Base-by-base conservation (phyloP, 30 jellyfish, hydroid and myxozoan genomes). In the Phacellophora camtschatica region DNA sequence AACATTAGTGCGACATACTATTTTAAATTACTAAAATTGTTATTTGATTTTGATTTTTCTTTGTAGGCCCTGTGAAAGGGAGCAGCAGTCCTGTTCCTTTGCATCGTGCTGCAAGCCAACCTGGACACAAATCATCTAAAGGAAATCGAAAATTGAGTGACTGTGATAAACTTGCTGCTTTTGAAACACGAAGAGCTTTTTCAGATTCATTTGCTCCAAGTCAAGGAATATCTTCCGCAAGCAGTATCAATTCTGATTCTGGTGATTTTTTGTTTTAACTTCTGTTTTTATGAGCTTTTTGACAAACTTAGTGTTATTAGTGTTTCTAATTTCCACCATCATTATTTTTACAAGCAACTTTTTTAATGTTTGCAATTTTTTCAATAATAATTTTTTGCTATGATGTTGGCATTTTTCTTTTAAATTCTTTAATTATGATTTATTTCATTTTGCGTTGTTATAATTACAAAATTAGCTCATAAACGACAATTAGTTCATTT, bases 51-150 rank as follows among this genome's bases (percentile, higher is more conserved):
- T n/a, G n/a, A n/a, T n/a, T n/a, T n/a, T n/a, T n/a, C n/a, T n/a
- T n/a, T 31, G 56, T 23, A 53, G 89, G 81, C 5, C n/a, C n/a
- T n/a, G n/a, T n/a, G n/a, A 30, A 58, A 66, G 70, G 93, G 33
- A 37, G 83, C 24, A 79, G 80, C 24, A 88, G 97, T 61, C 97
- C 97, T 5, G 73, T 48, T 16, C 61, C 92, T 8, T 35, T 88
- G 73, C 89, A 67, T 43, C 93, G 97, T 29, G 75, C 78, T 65
- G 77, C 77, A 28, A 88, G 97, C 68, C 66, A 49, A 25, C 97
- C 97, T 22, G 86, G 86, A 6, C 18, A 51, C 25, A 58, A 53
- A n/a, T 28, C 25, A n/a, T 42, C 55, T 8, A 29, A 29, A 11
- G 54, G 13, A 50, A 49, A 43, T 28, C 51, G 86, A 30, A 72